These are phyloP conservation scores for Leucophora obtusa DNA, from an alignment of 2,888 invertebrate species.

Conservation along the genomic window DNA sequence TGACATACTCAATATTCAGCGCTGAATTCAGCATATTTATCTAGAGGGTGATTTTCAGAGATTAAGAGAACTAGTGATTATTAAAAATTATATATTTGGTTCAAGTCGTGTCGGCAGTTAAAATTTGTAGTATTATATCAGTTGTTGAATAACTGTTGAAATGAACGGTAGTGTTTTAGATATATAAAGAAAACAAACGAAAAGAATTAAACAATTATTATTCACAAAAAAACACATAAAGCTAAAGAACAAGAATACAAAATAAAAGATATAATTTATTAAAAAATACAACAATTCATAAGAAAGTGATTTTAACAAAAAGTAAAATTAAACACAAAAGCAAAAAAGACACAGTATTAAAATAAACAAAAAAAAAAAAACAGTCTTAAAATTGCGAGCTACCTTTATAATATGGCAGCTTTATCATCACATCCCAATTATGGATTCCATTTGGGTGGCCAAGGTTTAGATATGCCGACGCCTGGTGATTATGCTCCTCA, in stretches of 20 bases:
- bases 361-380: slow-evolving; percentile 48
- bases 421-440: slow-evolving; percentile 78
- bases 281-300: slow-evolving; percentile 19
- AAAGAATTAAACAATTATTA: slow-evolving; percentile 26
- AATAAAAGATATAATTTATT: slow-evolving; percentile 19
- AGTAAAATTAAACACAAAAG: slow-evolving; percentile 15
- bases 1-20: slow-evolving; percentile 48
- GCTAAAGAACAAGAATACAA: slow-evolving; percentile 43
- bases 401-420: slow-evolving; percentile 73
- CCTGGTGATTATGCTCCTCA: slow-evolving; percentile 77
- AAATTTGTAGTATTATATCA: slow-evolving; percentile 72
- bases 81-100: slow-evolving; percentile 64
- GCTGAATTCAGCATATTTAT: slow-evolving; percentile 57
- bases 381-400: slow-evolving; percentile 55
- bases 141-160: slow-evolving; percentile 73
- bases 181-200: slow-evolving; percentile 47
- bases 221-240: slow-evolving; percentile 19
- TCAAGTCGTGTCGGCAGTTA: slow-evolving; percentile 72
- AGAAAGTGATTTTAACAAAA: slow-evolving; percentile 24
- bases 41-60: slow-evolving; percentile 53
- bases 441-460: slow-evolving; percentile 77
- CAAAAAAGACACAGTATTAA: slow-evolving; percentile 33
- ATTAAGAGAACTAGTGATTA: slow-evolving; percentile 41
- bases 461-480: slow-evolving; percentile 76
- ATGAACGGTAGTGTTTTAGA: slow-evolving; percentile 66